Evolutionary conservation across 2,113 vertebrate species (phyloP).

Genomic region (Pelmatolapia mariae): DNA sequence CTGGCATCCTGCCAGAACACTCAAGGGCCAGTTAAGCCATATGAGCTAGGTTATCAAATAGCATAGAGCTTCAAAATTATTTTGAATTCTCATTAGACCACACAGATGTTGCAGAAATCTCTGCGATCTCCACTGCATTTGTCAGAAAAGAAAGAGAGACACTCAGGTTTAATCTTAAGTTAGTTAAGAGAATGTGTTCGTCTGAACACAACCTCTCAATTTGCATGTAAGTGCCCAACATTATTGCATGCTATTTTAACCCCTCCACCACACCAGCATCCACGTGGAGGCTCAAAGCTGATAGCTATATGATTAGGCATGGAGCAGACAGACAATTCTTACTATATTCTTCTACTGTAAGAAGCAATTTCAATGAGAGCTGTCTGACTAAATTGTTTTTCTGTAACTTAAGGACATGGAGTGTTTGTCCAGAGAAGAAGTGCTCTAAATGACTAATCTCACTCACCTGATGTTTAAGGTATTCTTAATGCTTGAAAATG

Average conservation of each 20-base stretch:
- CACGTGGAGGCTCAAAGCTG: not conserved
- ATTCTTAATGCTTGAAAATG: not conserved
- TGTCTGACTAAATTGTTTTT: not conserved
- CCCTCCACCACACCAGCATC: not conserved
- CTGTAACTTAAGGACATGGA: not conserved
- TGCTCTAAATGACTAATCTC: not conserved
- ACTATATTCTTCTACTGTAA: not conserved
- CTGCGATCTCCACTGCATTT: not conserved
- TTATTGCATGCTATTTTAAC: not conserved
- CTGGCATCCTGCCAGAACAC: slow-evolving; percentile 11
- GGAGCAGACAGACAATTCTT: not conserved
- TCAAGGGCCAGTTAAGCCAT: slow-evolving; percentile 27
- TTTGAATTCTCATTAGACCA: not conserved
- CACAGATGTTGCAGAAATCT: not conserved
- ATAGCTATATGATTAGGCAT: not conserved
- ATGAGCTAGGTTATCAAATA: not conserved
- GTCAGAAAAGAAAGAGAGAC: not conserved
- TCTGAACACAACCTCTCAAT: not conserved
- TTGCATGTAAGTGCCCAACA: not conserved
- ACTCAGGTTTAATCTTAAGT: not conserved
- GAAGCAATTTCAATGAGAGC: not conserved
- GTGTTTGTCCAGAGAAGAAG: not conserved
- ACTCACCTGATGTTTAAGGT: not conserved
- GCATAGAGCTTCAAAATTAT: not conserved
- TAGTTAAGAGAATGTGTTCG: not conserved